Conservation (phyloP, 2,797 vertebrate species). For the Poeciliopsis turneri region DNA sequence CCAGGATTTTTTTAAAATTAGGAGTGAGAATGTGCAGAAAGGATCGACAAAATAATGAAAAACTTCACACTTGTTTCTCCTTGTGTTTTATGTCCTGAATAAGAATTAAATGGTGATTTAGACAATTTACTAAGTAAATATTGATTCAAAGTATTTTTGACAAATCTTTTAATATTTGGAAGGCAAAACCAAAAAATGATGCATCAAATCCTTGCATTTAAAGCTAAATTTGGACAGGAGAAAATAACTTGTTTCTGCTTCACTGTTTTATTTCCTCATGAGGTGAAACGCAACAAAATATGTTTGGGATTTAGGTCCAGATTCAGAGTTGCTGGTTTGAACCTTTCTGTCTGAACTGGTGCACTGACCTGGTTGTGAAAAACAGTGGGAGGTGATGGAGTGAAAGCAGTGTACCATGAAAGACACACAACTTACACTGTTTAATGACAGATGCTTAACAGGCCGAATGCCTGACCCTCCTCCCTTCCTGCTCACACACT, state of each 20-base stretch:
- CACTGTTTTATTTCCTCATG: neutral
- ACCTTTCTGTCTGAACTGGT: neutral
- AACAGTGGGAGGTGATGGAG: conserved; percentile 24
- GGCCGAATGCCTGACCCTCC: conserved; percentile 62
- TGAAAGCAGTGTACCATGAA: conserved; percentile 59
- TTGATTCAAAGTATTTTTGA: neutral
- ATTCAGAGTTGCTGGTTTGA: neutral
- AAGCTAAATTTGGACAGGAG: neutral
- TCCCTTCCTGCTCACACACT: conserved; percentile 27
- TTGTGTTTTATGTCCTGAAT: neutral
- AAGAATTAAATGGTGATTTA: neutral
- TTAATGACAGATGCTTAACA: conserved; percentile 74
- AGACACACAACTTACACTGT: conserved; percentile 60
- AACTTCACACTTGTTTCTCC: neutral
- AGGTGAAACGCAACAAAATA: neutral
- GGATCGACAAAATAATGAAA: neutral
- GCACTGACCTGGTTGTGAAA: conserved; percentile 22
- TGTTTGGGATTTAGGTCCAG: neutral
- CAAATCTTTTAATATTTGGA: neutral
- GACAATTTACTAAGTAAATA: neutral
- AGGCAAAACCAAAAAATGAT: neutral
- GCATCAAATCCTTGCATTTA: neutral
- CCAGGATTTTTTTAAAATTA: neutral
- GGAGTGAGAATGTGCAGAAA: too few relatives aligned
- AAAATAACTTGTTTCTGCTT: neutral